Conservation (phyloP, 2,888 invertebrate genomes). For the Orthosia gracilis region DNA sequence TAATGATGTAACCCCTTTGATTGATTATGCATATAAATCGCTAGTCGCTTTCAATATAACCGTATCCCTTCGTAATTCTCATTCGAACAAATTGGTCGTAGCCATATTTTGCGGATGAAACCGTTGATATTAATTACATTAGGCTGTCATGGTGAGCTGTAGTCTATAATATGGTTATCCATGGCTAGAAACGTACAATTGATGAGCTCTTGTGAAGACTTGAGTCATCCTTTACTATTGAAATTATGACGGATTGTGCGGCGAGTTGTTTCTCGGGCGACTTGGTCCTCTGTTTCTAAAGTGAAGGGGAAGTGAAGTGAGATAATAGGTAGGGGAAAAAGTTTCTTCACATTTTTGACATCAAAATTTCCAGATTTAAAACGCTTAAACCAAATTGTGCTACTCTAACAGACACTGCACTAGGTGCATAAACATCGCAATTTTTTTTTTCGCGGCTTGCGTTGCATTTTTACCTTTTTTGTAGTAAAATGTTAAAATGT, state of each 20-base stretch:
- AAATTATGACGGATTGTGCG: constrained; percentile 25
- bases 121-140: constrained; percentile 67
- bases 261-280: not conserved
- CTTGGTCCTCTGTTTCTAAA: not conserved
- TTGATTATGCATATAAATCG: constrained; percentile 9
- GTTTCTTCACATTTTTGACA: too few relatives aligned
- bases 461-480: too few relatives aligned
- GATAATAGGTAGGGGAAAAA: too few relatives aligned
- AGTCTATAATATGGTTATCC: constrained; percentile 57
- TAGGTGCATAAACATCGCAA: too few relatives aligned
- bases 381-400: too few relatives aligned
- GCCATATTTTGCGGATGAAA: constrained; percentile 69
- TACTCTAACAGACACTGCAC: too few relatives aligned
- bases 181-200: constrained; percentile 44
- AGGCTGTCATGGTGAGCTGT: constrained; percentile 60
- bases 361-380: too few relatives aligned
- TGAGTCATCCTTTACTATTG: constrained; percentile 50
- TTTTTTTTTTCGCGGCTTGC: too few relatives aligned
- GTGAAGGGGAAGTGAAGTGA: too few relatives aligned
- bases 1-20: not conserved
- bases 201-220: constrained; percentile 27
- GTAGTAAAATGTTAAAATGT: too few relatives aligned
- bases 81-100: constrained; percentile 68
- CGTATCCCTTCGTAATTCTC: constrained; percentile 36
- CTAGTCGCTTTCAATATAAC: constrained; percentile 37